Base-by-base conservation (phyloP, 2,888 invertebrate species). In the Agelastica alni region DNA sequence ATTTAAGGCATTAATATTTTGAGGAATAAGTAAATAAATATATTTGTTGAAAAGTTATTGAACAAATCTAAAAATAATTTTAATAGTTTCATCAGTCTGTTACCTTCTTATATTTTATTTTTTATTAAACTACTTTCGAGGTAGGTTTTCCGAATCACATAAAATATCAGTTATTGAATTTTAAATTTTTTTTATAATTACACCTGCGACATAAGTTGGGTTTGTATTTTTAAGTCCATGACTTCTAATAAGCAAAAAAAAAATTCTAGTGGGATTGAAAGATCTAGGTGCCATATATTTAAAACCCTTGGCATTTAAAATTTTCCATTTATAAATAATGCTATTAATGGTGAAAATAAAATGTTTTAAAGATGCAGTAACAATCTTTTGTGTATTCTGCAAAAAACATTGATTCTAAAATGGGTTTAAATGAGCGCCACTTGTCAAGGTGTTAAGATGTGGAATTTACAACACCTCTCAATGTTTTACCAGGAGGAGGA, bases 191-290 rank as follows among this genome's bases (percentile, higher is more conserved):
- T 34, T 34, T 9, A 4, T n/a, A 2, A 34, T 16, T 5, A 9
- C 7, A 16, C 16, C 34, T n/a, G 34, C 34, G 9, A 34, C 34
- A 34, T 14, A 34, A 34, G 56, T 60, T 2, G 58, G 61, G 42
- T 60, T 61, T 5, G 16, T 43, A 58, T 60, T 58, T 36, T 51
- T 37, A 9, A 46, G 32, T 12, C 56, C 57, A 26, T 58, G 53
- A 20, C 56, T 56, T 39, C 61, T 44, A 16, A 63, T 43, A 14
- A 31, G 39, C 6, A 43, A 34, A 51, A 63, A 59, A 31, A 45
- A 60, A 37, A 58, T 63, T 54, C n/a, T n/a, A n/a, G n/a, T n/a
- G n/a, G n/a, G n/a, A n/a, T n/a, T n/a, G n/a, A n/a, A n/a, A n/a
- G n/a, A n/a, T n/a, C n/a, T n/a, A n/a, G n/a, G n/a, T n/a, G n/a